These are phyloP conservation scores for Solen grandis DNA, from an alignment of 1,140 invertebrate species.

Conservation along the genomic window DNA sequence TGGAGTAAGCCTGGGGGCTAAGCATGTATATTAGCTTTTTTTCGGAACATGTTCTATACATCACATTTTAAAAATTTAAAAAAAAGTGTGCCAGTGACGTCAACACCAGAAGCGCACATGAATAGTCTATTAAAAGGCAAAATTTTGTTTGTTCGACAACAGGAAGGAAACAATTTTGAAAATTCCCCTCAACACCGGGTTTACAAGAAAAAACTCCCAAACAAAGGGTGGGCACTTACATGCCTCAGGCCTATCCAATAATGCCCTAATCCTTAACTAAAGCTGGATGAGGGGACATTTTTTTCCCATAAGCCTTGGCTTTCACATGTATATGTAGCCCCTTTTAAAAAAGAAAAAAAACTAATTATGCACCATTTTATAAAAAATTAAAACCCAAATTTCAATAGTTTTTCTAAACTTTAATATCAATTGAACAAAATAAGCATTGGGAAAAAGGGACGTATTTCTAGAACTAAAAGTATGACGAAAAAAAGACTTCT, in stretches of 20 bases:
- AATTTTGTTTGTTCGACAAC: too few relatives aligned
- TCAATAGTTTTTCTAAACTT: background rate
- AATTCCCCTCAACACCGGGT: too few relatives aligned
- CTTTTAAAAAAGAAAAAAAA: constrained; percentile 6
- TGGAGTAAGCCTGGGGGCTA: too few relatives aligned
- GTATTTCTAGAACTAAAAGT: background rate
- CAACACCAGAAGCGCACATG: too few relatives aligned
- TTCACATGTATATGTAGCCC: constrained; percentile 30
- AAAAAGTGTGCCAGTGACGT: too few relatives aligned
- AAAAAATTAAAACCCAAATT: background rate
- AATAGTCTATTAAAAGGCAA: too few relatives aligned
- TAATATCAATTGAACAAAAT: background rate
- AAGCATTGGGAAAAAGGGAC: too few relatives aligned
- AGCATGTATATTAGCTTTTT: constrained; percentile 4
- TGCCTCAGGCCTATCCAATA: constrained; percentile 21
- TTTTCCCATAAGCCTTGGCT: too few relatives aligned
- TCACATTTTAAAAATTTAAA: background rate
- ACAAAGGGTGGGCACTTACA: background rate
- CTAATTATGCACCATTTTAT: background rate
- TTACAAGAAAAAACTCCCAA: too few relatives aligned
- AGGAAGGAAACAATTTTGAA: too few relatives aligned
- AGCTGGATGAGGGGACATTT: too few relatives aligned
- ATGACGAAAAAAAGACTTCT: constrained; percentile 17
- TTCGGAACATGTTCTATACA: background rate
- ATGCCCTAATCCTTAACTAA: constrained; percentile 14